Evolutionary conservation across 2,797 vertebrate species (phyloP).

Genomic region (Poecilia picta): DNA sequence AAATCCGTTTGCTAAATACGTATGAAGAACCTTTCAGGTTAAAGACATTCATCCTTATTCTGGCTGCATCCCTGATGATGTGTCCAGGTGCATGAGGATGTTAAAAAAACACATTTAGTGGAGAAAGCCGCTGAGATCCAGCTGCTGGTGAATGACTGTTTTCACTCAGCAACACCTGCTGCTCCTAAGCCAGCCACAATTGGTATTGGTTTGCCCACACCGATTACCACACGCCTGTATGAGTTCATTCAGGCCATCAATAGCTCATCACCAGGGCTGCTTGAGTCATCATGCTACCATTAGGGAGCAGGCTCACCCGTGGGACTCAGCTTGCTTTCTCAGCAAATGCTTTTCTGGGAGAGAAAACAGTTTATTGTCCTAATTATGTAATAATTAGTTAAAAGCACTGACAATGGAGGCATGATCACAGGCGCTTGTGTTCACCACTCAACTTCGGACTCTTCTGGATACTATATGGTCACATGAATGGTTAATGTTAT

Average conservation of each 20-base stretch:
- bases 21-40: constrained; percentile 29
- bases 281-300: constrained; percentile 38
- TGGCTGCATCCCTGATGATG: background rate
- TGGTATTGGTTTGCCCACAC: constrained; percentile 32
- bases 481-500: constrained; percentile 51
- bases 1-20: constrained; percentile 4
- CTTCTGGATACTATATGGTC: constrained; percentile 19
- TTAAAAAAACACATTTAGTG: background rate
- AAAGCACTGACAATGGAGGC: background rate
- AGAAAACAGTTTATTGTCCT: background rate
- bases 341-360: background rate
- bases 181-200: constrained; percentile 32
- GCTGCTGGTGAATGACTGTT: constrained; percentile 65
- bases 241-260: constrained; percentile 57
- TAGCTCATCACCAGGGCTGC: constrained; percentile 35
- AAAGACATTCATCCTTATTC: constrained; percentile 26
- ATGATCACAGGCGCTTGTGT: constrained; percentile 11
- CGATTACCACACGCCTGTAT: constrained; percentile 42
- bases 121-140: background rate
- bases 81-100: background rate
- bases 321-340: background rate
- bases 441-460: constrained; percentile 3
- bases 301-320: constrained; percentile 7
- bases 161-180: constrained; percentile 48
- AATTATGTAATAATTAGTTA: background rate